phyloP scores from a whole-genome alignment of 2,797 vertebrate species.

The Anas capensis region DNA sequence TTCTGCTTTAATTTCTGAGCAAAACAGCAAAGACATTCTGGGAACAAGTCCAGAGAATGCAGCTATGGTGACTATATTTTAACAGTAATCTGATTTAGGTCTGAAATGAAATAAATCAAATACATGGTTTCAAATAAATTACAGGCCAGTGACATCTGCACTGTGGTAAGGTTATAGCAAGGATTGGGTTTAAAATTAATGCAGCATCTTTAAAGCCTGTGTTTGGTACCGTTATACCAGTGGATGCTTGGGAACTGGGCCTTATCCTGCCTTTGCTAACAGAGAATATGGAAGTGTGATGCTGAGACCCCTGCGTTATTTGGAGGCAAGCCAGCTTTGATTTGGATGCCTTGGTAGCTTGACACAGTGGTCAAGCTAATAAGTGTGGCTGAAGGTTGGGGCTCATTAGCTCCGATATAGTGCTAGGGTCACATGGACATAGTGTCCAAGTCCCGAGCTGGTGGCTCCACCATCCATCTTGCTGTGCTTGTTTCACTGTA shows the following conservation, averaged over 20 bases:
- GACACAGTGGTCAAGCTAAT: background rate
- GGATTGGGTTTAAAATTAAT: background rate
- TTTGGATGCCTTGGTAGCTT: background rate
- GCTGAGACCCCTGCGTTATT: background rate
- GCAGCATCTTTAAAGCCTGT: background rate
- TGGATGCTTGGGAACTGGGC: background rate
- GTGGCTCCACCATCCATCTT: background rate
- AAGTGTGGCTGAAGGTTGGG: background rate
- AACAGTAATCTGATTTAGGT: background rate
- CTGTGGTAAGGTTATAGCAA: background rate
- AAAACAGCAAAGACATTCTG: background rate
- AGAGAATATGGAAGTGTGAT: background rate
- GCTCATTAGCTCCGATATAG: background rate
- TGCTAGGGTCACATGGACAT: background rate
- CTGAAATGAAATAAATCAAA: background rate
- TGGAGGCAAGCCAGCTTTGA: background rate
- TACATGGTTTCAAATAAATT: background rate
- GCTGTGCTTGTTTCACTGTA: background rate
- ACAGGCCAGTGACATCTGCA: background rate
- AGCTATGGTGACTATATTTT: background rate
- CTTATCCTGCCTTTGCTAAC: background rate
- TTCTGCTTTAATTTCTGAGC: background rate
- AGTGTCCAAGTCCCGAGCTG: background rate
- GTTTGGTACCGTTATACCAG: background rate
- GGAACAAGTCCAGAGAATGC: background rate